Evolutionary conservation across 2,888 invertebrate species (phyloP), one percentile per base, ranked within the genome.

Genomic region (Leucophenga montana): DNA sequence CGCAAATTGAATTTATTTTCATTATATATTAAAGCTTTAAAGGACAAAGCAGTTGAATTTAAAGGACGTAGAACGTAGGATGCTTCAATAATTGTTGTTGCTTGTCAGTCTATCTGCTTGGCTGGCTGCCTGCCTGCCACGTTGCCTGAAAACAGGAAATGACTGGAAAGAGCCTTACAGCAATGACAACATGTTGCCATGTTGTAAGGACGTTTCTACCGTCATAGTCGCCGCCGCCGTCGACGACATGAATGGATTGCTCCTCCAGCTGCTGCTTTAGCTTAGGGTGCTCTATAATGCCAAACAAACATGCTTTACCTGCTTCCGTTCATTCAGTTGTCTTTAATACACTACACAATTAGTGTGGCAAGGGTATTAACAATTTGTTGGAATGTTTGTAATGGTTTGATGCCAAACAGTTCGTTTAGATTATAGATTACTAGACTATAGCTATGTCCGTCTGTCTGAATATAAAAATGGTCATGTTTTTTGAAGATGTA

Each of bases 171-270:
- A 39, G 39, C 39, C 20, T 20, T 27, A 57, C 27, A 57, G 20
- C 22, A 46, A 62, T 33, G 62, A n/a, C 20, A 62, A 62, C 62
- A 62, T 44, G 62, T 18, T 62, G 20, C 57, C 57, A 31, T 57
- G 46, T 46, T 11, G 33, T 39, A 39, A 39, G 39, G 39, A 16
- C 50, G 46, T 6, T 27, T 2, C 4, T 46, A 6, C 46, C 46
- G n/a, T 13, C 46, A 50, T 5, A 16, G 50, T 11, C 50, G 50
- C 50, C 8, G 11, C 6, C 50, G 16, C 18, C 13, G 50, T 16
- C 16, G 16, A 5, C 50, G 50, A 39, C 16, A 50, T 50, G 31
- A 50, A 50, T 50, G 5, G n/a, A 16, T 18, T 50, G n/a, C 31
- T 22, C 5, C 57, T n/a, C 50, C 18, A 0, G 18, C 50, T 50